A percentile compares a stretch with the other conserved stretches of the same genome.
These are phyloP conservation scores for Drosophila affinis DNA, from an alignment of 2,888 invertebrate genomes.

Conservation along the genomic window DNA sequence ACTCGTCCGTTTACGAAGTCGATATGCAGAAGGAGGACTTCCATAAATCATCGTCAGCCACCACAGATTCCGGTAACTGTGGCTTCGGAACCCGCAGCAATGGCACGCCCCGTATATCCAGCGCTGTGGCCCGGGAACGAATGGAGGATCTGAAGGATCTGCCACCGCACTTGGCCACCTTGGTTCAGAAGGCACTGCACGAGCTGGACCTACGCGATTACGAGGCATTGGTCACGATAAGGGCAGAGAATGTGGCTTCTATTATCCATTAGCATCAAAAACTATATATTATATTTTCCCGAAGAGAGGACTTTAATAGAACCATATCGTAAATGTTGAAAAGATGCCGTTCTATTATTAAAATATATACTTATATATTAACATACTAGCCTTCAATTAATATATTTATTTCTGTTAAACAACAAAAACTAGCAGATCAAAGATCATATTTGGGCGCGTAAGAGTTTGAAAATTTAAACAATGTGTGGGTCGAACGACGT, in stretches of 20 bases:
- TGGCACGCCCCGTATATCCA: conserved; percentile 69
- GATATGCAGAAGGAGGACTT: conserved; percentile 68
- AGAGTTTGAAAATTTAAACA: too few species aligned
- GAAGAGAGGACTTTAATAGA: conserved; percentile 29
- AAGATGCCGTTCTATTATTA: conserved; percentile 9
- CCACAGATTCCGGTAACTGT: conserved; percentile 76
- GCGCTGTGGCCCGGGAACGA: conserved; percentile 82
- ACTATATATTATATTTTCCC: conserved; percentile 12
- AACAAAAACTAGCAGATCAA: too few species aligned
- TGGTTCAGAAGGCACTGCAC: conserved; percentile 86
- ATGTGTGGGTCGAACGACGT: too few species aligned
- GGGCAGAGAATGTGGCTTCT: conserved; percentile 55
- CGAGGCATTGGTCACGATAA: conserved; percentile 76
- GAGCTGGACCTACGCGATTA: conserved; percentile 83
- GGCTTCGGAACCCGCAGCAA: conserved; percentile 40
- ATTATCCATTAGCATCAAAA: conserved; percentile 34
- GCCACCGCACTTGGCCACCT: conserved; percentile 86
- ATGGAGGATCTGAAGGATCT: conserved; percentile 84
- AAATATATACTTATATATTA: conserved; percentile 20
- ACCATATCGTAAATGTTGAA: conserved; percentile 37
- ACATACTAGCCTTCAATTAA: background rate
- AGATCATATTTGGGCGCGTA: too few species aligned
- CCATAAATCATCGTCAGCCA: conserved; percentile 75
- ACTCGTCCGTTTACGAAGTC: conserved; percentile 82
- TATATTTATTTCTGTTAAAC: too few species aligned